Percentiles rank a stretch among this genome's conserved stretches.
Evolutionary conservation across 2,113 vertebrate species (phyloP).

Genomic region (Parotia lawesii): DNA sequence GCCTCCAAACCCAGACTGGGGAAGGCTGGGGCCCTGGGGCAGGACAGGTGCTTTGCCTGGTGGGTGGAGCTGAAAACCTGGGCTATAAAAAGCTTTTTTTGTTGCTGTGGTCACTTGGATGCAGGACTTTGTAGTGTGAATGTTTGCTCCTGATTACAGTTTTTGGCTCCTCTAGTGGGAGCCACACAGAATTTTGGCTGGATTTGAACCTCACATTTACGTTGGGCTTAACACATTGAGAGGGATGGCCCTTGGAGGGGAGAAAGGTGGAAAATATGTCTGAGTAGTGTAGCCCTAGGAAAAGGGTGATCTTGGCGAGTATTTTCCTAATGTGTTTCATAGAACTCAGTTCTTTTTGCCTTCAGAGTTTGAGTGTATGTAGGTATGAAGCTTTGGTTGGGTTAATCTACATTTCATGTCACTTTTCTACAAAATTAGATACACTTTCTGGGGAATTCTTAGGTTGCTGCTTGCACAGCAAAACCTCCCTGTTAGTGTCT

Average conservation of each 20-base stretch:
- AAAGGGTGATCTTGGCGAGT: neutral
- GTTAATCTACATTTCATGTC: neutral
- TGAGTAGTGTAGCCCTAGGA: neutral
- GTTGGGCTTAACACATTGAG: neutral
- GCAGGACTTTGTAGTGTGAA: fast-evolving
- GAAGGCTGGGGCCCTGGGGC: neutral
- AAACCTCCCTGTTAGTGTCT: neutral
- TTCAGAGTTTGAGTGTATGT: neutral
- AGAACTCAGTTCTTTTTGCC: neutral
- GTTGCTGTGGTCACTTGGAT: fast-evolving
- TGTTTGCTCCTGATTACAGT: neutral
- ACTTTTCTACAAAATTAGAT: neutral
- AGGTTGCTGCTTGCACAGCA: neutral
- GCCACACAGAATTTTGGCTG: fast-evolving
- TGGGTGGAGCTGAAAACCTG: neutral
- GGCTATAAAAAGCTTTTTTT: neutral
- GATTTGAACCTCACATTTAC: neutral
- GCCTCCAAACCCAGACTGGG: neutral
- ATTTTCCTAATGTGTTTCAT: neutral
- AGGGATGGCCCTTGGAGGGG: neutral
- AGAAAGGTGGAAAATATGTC: neutral
- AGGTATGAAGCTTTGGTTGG: neutral
- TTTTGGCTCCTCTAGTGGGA: neutral
- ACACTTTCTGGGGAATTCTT: neutral
- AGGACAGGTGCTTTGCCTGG: neutral